A percentile compares a stretch with the other conserved stretches of the same genome.
Evolutionary conservation across 2,113 vertebrate genomes (phyloP).

Genomic region (Mastomys coucha): DNA sequence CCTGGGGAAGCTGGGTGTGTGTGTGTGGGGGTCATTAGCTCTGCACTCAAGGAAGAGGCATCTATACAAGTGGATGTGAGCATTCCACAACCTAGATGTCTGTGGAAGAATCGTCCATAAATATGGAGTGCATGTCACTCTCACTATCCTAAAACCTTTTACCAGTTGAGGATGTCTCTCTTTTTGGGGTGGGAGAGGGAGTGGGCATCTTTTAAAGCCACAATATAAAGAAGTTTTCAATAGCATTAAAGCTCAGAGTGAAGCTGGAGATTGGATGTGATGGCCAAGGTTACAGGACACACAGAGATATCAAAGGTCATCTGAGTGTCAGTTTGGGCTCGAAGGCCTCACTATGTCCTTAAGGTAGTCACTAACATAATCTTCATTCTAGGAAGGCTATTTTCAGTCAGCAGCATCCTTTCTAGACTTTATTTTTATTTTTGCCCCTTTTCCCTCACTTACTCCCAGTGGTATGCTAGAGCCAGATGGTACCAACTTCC

Average conservation of each 20-base stretch:
- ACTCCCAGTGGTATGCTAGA: not conserved
- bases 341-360: not conserved
- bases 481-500: not conserved
- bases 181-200: too few relatives aligned
- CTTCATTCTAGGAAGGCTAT: not conserved
- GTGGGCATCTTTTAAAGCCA: constrained; percentile 1
- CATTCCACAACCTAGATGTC: constrained; percentile 51
- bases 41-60: not conserved
- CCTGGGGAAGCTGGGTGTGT: constrained; percentile 19
- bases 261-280: not conserved
- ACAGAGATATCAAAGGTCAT: not conserved
- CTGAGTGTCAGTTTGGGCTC: not conserved
- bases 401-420: not conserved
- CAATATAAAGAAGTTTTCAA: not conserved
- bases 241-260: not conserved
- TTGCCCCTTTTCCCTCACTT: not conserved
- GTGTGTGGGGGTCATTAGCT: not conserved
- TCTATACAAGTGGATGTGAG: not conserved
- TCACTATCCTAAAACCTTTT: constrained; percentile 1
- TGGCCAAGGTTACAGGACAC: not conserved
- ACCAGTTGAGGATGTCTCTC: not conserved
- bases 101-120: not conserved
- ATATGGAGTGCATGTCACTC: not conserved
- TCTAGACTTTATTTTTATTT: not conserved
- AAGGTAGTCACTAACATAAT: not conserved